These are phyloP conservation scores for Schizopygopsis malacanthus DNA, from an alignment of 2,797 vertebrate species.

Conservation along the genomic window DNA sequence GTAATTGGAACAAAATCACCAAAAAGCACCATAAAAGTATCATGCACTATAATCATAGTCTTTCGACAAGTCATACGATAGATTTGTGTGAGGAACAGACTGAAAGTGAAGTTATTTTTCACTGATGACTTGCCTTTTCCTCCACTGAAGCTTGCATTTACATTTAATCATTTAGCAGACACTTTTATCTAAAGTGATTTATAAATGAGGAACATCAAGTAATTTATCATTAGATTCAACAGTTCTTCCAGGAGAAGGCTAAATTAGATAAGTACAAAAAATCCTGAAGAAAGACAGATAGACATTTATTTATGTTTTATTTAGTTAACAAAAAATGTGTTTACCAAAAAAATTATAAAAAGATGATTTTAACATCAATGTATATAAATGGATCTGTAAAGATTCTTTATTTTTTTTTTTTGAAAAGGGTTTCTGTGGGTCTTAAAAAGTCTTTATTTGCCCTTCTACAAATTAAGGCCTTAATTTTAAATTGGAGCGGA, in stretches of 20 bases:
- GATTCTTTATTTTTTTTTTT: no score
- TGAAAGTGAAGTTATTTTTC: slow-evolving; percentile 16
- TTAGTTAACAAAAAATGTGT: neutral
- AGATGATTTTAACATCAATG: neutral
- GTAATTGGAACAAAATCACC: neutral
- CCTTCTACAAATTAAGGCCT: neutral
- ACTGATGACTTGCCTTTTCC: neutral
- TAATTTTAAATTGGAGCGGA: neutral
- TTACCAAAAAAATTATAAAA: neutral
- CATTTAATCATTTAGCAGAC: slow-evolving; percentile 3
- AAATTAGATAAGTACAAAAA: neutral
- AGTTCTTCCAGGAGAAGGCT: neutral
- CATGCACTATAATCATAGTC: neutral
- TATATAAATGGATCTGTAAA: neutral
- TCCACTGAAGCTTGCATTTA: slow-evolving; percentile 9
- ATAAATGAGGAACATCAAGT: neutral
- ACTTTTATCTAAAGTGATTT: neutral
- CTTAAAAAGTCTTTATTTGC: neutral
- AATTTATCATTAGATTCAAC: slow-evolving; percentile 11
- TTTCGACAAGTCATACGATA: neutral
- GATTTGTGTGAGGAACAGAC: slow-evolving; percentile 1
- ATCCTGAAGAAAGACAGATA: neutral
- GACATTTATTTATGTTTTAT: neutral
- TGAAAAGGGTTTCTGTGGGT: neutral
- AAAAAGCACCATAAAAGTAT: slow-evolving; percentile 15